Percentiles rank a stretch among this genome's conserved stretches.
These are phyloP conservation scores for Halictus ligatus DNA, from an alignment of 2,888 invertebrate species.

Conservation along the genomic window DNA sequence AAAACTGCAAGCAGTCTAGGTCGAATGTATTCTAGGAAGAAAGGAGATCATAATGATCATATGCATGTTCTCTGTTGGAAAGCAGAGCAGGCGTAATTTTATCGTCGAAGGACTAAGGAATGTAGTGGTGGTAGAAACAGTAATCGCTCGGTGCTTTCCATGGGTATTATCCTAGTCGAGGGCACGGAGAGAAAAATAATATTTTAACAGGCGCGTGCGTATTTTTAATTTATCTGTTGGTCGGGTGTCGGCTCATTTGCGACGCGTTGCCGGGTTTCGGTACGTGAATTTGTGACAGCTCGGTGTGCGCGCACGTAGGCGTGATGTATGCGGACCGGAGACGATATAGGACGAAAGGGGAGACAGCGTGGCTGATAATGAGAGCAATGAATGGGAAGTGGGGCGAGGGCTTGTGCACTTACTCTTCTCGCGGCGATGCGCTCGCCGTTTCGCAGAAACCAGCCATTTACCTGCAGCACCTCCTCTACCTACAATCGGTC, in stretches of 20 bases:
- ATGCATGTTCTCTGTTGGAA: background rate
- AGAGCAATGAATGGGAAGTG: slow-evolving; percentile 77
- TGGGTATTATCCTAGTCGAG: too few species aligned
- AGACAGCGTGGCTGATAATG: slow-evolving; percentile 70
- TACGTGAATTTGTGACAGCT: slow-evolving; percentile 37
- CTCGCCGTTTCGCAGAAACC: slow-evolving; percentile 48
- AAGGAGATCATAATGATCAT: background rate
- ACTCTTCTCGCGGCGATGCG: slow-evolving; percentile 49
- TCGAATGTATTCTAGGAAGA: background rate
- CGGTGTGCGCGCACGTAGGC: slow-evolving; percentile 19
- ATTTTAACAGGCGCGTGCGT: background rate
- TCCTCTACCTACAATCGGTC: background rate
- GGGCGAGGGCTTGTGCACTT: slow-evolving; percentile 66
- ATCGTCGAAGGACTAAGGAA: too few species aligned
- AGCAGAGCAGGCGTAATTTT: too few species aligned
- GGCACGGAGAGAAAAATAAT: too few species aligned
- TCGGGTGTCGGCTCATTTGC: slow-evolving; percentile 20
- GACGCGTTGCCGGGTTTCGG: slow-evolving; percentile 16
- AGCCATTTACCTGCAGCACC: slow-evolving; percentile 43
- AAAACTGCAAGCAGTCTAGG: background rate
- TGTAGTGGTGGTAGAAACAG: too few species aligned
- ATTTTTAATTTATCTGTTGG: slow-evolving; percentile 39
- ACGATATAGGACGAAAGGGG: slow-evolving; percentile 61
- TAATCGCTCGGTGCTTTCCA: too few species aligned
- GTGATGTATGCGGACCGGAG: slow-evolving; percentile 44